A percentile compares a stretch with the other conserved stretches of the same genome.
These are phyloP conservation scores for Euclidia mi DNA, from an alignment of 2,888 invertebrate species.

Conservation along the genomic window DNA sequence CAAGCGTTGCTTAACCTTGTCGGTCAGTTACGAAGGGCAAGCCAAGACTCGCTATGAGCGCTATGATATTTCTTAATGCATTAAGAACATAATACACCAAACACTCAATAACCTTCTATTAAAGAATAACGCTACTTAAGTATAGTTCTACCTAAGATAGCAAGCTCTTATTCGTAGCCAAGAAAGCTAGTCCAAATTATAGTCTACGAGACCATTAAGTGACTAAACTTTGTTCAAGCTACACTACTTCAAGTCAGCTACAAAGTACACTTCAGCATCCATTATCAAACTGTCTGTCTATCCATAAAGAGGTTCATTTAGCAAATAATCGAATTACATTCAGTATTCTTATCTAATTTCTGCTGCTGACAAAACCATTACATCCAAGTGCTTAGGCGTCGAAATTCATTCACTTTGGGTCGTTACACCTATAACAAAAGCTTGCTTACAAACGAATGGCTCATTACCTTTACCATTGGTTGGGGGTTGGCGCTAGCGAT, in stretches of 20 bases:
- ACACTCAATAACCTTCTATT: no score
- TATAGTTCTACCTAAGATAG: no score
- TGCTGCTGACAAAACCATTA: slow-evolving; percentile 53
- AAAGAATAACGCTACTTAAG: no score
- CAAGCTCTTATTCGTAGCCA: no score
- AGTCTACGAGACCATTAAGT: slow-evolving; percentile 4
- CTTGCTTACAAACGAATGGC: slow-evolving; percentile 29
- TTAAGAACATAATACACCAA: no score
- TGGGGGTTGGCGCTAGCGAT: background rate
- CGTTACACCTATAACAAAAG: slow-evolving; percentile 20
- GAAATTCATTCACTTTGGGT: slow-evolving; percentile 28
- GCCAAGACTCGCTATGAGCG: no score
- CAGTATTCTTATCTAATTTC: slow-evolving; percentile 41
- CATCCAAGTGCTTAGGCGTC: slow-evolving; percentile 38
- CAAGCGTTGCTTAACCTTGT: no score
- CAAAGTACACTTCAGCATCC: slow-evolving; percentile 18
- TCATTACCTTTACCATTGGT: slow-evolving; percentile 7
- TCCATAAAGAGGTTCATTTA: slow-evolving; percentile 27
- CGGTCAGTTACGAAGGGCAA: no score
- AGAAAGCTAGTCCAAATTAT: slow-evolving; percentile 1
- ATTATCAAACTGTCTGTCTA: slow-evolving; percentile 27
- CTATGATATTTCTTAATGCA: no score
- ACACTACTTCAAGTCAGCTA: slow-evolving; percentile 2
- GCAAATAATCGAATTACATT: slow-evolving; percentile 45
- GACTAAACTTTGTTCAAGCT: slow-evolving; percentile 3